Percentiles rank a stretch among this genome's conserved stretches.
Conservation (phyloP, 2,797 vertebrate genomes). For the Manis javanica region DNA sequence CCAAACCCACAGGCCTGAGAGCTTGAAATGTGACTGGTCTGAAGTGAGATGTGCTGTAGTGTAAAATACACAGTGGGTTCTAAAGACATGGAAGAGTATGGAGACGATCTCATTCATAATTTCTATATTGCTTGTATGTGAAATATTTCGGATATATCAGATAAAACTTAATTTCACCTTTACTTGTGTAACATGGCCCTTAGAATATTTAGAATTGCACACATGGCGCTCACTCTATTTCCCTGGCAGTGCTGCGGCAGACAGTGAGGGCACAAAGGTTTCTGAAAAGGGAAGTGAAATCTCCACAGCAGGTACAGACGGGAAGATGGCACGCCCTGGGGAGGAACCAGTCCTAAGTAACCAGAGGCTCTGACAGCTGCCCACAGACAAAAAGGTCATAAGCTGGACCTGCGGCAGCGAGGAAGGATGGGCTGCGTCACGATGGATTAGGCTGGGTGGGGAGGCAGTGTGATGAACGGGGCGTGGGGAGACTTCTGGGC, state of each 20-base stretch:
- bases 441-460: neutral
- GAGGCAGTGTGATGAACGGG: neutral
- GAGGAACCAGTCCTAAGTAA: neutral
- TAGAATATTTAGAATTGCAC: neutral
- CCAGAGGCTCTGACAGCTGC: neutral
- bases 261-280: neutral
- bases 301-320: neutral
- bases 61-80: neutral
- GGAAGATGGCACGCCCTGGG: too few species aligned
- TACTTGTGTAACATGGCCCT: neutral
- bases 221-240: too few species aligned
- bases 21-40: neutral
- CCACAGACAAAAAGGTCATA: neutral
- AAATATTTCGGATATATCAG: neutral
- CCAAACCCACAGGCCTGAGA: neutral
- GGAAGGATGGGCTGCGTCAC: neutral
- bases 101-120: neutral
- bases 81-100: fast-evolving
- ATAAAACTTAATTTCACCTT: neutral
- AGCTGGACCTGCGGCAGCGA: too few species aligned
- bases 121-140: fast-evolving
- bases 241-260: neutral
- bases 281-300: neutral
- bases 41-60: neutral
- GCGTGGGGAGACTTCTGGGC: neutral